Percentiles rank a stretch among this genome's conserved stretches.
phyloP scores from a whole-genome alignment of 2,113 vertebrate genomes.

The Myrmophylax atrothorax region DNA sequence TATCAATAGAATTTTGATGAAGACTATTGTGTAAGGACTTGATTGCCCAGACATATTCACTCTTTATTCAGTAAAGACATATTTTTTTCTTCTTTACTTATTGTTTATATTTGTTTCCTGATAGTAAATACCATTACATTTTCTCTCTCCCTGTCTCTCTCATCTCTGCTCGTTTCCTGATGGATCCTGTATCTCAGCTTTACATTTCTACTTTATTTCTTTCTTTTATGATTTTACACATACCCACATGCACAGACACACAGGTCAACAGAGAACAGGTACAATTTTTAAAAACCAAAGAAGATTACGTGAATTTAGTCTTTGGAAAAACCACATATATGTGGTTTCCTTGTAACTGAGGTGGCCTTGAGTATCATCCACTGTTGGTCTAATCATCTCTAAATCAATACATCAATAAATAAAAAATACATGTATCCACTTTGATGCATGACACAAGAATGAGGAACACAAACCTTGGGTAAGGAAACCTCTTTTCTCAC shows the following conservation, averaged over 20 bases:
- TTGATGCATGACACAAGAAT: neutral
- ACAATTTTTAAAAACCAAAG: slow-evolving; percentile 44
- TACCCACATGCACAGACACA: slow-evolving; percentile 2
- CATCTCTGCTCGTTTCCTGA: neutral
- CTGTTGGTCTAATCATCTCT: neutral
- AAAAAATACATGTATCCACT: neutral
- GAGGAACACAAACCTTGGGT: neutral
- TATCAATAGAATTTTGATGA: slow-evolving; percentile 92
- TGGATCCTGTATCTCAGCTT: neutral
- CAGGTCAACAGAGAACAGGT: slow-evolving; percentile 1
- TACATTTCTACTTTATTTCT: neutral
- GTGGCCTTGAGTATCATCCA: neutral
- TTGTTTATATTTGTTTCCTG: slow-evolving; percentile 46
- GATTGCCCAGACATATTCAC: slow-evolving; percentile 47
- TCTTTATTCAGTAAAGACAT: neutral
- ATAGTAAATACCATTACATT: slow-evolving; percentile 15
- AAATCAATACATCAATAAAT: neutral
- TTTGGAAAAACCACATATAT: slow-evolving; percentile 5
- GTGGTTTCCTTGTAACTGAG: slow-evolving; percentile 13
- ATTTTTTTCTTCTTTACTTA: slow-evolving; percentile 25
- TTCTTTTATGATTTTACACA: slow-evolving; percentile 19
- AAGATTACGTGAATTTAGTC: neutral
- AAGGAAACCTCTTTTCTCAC: neutral
- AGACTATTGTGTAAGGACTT: slow-evolving; percentile 72
- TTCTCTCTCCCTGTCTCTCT: neutral